Evolutionary conservation across 2,113 vertebrate genomes (phyloP), one percentile per base, ranked within the genome.

Genomic region (Chionodraco myersi): DNA sequence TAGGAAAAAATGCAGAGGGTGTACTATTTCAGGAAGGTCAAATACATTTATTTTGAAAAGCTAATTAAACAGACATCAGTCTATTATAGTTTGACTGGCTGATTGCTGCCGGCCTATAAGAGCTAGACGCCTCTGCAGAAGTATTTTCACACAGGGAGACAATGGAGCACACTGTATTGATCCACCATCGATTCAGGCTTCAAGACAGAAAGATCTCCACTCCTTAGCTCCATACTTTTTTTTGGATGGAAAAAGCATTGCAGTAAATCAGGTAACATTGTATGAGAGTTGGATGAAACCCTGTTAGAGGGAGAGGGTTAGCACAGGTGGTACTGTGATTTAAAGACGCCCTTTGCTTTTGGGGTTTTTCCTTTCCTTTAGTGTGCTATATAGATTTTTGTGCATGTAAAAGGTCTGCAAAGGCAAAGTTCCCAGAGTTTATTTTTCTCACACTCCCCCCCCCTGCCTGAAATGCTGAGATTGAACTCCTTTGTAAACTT

Each of bases 201-300:
- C 64, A 79, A 82, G 83, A 86, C 76, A 36, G 58, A 59, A 56
- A 66, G 65, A 89, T 77, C 77, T 80, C 65, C 41, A 5, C 79
- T 41, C 63, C 78, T 82, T n/a, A 59, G 60, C 77, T 68, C 72
- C 65, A 10, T 34, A 60, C 71, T 75, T 54, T 63, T 59, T 60
- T 68, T 4, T 15, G 16, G 49, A 59, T 4, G 15, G 16, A 53
- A 59, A 72, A 60, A 59, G 54, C 68, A 83, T 56, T 77, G 64
- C 83, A 86, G 86, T 51, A 81, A 77, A 84, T 77, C 58, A 78
- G 83, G 85, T 86, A 80, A 83, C 26, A 53, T 57, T 59, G 77
- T 82, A 66, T 45, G 58, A 74, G 73, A 77, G 70, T 13, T 57
- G 80, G 75, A 71, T 14, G 4, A 66, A 60, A 86, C 77, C 47